These are phyloP conservation scores for Leptinotarsa undecemlineata DNA, from an alignment of 1,140 invertebrate species.

Conservation along the genomic window DNA sequence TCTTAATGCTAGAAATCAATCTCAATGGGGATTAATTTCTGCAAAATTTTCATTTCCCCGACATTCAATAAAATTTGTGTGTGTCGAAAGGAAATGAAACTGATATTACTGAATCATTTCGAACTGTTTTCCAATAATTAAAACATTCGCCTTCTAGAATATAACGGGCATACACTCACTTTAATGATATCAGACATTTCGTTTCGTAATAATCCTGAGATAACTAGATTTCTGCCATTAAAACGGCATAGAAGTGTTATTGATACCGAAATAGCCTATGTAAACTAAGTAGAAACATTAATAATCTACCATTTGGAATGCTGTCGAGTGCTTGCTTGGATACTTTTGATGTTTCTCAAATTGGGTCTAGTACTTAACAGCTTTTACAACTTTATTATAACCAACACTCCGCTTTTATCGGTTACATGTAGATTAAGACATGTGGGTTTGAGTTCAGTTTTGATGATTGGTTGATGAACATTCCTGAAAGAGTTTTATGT, in stretches of 20 bases:
- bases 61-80: too few species aligned
- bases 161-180: not conserved
- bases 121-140: not conserved
- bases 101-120: not conserved
- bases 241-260: constrained; percentile 19
- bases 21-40: too few species aligned
- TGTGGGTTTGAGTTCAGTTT: not conserved
- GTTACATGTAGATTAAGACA: not conserved
- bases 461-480: not conserved
- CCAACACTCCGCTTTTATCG: not conserved
- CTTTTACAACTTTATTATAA: constrained; percentile 22
- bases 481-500: too few species aligned
- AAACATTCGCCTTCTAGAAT: not conserved
- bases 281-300: constrained; percentile 26
- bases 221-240: constrained; percentile 11
- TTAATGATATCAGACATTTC: not conserved
- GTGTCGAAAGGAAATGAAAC: too few species aligned
- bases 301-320: constrained; percentile 22
- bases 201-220: not conserved
- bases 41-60: too few species aligned
- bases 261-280: constrained; percentile 21
- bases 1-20: too few species aligned
- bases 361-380: constrained; percentile 24
- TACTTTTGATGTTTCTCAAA: constrained; percentile 13
- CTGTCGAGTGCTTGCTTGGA: constrained; percentile 12